These are phyloP conservation scores for Drosophila pallidifrons DNA, from an alignment of 1,140 invertebrate genomes.

Conservation along the genomic window DNA sequence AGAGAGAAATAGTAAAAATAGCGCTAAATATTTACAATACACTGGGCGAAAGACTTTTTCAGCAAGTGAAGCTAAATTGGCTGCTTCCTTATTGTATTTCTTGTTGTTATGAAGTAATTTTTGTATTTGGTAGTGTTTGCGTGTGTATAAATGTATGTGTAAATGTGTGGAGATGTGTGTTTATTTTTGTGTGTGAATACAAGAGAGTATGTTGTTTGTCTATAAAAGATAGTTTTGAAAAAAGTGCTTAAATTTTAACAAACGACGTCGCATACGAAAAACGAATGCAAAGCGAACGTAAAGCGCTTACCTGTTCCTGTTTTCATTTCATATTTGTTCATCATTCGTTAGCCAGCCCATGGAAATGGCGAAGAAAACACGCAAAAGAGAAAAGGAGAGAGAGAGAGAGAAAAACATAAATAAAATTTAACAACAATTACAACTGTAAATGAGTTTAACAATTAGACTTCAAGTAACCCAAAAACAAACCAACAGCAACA, in stretches of 20 bases:
- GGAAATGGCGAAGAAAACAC: not conserved
- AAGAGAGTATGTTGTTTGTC: constrained; percentile 41
- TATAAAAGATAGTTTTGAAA: constrained; percentile 77
- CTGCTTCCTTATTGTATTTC: constrained; percentile 70
- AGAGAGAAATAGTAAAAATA: constrained; percentile 52
- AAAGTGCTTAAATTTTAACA: constrained; percentile 80
- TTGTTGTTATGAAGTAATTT: constrained; percentile 57
- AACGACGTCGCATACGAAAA: constrained; percentile 64
- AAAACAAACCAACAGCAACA: constrained; percentile 9
- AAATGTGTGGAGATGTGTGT: constrained; percentile 36
- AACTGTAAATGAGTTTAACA: constrained; percentile 49
- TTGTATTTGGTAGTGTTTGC: constrained; percentile 35
- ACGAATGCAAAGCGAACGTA: constrained; percentile 62
- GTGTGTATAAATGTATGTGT: constrained; percentile 34
- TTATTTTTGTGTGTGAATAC: constrained; percentile 16
- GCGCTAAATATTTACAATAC: constrained; percentile 71
- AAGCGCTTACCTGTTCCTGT: constrained; percentile 79
- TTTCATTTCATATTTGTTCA: constrained; percentile 45
- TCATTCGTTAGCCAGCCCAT: constrained; percentile 36
- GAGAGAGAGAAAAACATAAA: constrained; percentile 39
- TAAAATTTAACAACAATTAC: constrained; percentile 50
- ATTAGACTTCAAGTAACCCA: constrained; percentile 30
- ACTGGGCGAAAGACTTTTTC: constrained; percentile 51
- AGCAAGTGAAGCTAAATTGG: constrained; percentile 41
- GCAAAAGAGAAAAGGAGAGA: constrained; percentile 1